Percentiles rank a stretch among this genome's conserved stretches.
phyloP scores from a whole-genome alignment of 2,888 invertebrate genomes.

The Koerneria pararmatus region DNA sequence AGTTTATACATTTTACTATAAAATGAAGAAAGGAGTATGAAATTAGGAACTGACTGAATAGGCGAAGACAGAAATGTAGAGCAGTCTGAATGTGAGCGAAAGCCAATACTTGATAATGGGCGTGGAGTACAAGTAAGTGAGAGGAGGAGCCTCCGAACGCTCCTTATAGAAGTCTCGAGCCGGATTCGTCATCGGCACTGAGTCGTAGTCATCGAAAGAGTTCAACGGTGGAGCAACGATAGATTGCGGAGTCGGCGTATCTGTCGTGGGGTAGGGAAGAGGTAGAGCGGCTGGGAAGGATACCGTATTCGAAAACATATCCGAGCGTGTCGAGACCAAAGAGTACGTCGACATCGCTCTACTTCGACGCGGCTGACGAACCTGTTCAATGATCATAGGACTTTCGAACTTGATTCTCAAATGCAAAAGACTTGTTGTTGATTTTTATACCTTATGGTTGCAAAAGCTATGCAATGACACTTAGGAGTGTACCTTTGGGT shows the following conservation, averaged over 20 bases:
- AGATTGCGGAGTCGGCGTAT: slow-evolving; percentile 22
- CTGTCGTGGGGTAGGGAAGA: slow-evolving; percentile 17
- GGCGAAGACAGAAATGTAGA: slow-evolving; percentile 47
- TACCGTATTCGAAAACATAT: slow-evolving; percentile 19
- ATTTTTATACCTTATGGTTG: no score
- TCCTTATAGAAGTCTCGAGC: no score
- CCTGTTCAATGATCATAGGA: no score
- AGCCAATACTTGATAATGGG: slow-evolving; percentile 63
- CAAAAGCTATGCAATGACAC: no score
- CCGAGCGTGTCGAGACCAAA: slow-evolving; percentile 21
- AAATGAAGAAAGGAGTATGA: neutral
- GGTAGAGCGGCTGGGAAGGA: no score
- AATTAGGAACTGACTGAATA: slow-evolving; percentile 37
- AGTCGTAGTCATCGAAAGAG: slow-evolving; percentile 21
- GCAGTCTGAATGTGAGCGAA: slow-evolving; percentile 57
- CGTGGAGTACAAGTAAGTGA: slow-evolving; percentile 60
- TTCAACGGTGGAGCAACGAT: slow-evolving; percentile 15
- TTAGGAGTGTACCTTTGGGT: no score
- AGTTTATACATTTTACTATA: neutral
- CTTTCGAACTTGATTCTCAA: no score
- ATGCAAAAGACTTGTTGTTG: no score
- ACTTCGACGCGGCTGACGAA: slow-evolving; percentile 24
- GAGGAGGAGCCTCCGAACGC: no score
- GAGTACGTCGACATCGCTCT: slow-evolving; percentile 22
- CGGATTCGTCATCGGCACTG: slow-evolving; percentile 5